phyloP scores from a whole-genome alignment of 2,888 invertebrate genomes.

The Melieria crassipennis region DNA sequence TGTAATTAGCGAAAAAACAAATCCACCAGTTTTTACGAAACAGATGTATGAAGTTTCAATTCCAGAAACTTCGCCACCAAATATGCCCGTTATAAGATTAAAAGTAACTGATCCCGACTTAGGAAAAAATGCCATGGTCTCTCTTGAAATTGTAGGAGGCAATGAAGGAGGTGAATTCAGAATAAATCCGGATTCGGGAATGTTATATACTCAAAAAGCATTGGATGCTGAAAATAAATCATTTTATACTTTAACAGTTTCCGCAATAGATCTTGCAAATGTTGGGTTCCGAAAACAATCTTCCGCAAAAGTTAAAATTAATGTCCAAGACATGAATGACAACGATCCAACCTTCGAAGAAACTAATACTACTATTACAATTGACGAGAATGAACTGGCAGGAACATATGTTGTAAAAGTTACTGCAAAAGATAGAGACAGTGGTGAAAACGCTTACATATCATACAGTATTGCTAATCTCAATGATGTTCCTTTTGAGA shows the following conservation, averaged over 20 bases:
- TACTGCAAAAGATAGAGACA: conserved; percentile 87
- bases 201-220: conserved; percentile 82
- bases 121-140: conserved; percentile 84
- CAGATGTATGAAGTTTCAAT: conserved; percentile 88
- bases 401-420: conserved; percentile 87
- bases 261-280: conserved; percentile 88
- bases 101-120: conserved; percentile 88
- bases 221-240: conserved; percentile 88
- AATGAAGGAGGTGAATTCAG: conserved; percentile 90
- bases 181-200: conserved; percentile 88
- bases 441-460: conserved; percentile 94
- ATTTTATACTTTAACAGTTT: conserved; percentile 87
- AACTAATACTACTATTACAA: conserved; percentile 74
- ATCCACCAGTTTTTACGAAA: conserved; percentile 86
- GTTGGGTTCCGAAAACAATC: conserved; percentile 85
- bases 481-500: conserved; percentile 92
- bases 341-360: conserved; percentile 90
- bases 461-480: conserved; percentile 93
- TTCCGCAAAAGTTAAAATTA: conserved; percentile 89
- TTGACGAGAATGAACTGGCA: conserved; percentile 89
- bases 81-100: conserved; percentile 87
- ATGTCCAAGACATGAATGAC: conserved; percentile 91
- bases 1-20: conserved; percentile 84
- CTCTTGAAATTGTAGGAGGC: conserved; percentile 89
- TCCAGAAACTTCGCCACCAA: conserved; percentile 87